phyloP scores from a whole-genome alignment of 2,113 vertebrate genomes.

The Galeopterus variegatus region DNA sequence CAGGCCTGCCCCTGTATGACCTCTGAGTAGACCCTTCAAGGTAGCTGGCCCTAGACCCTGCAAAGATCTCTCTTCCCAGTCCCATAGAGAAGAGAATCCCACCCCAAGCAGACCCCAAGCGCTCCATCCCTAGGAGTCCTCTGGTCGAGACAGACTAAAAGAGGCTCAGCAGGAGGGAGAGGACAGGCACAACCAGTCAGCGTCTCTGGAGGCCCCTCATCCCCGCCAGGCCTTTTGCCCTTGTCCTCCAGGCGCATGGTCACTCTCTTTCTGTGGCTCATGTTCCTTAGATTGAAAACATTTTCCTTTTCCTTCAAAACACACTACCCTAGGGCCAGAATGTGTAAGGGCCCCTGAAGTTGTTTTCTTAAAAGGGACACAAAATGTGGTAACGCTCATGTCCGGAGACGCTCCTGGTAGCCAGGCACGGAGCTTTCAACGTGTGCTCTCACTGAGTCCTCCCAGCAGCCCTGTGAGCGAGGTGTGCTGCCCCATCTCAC shows the following conservation, averaged over 20 bases:
- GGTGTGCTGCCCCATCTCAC: fast-evolving
- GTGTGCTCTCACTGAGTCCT: not conserved
- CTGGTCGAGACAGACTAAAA: not conserved
- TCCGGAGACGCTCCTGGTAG: not conserved
- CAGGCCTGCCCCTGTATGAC: not conserved
- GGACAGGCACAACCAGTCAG: not conserved
- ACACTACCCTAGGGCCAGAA: not conserved
- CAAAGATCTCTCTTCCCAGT: not conserved
- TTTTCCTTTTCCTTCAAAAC: not conserved
- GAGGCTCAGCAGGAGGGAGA: not conserved
- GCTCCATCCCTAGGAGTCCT: not conserved
- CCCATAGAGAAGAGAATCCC: not conserved
- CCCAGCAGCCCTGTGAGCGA: not conserved
- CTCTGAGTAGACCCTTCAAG: not conserved
- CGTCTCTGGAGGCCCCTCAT: not conserved
- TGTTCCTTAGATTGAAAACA: not conserved
- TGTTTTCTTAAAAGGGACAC: not conserved
- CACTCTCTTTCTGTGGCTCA: not conserved
- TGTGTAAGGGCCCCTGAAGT: not conserved
- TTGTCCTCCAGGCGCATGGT: too few species aligned
- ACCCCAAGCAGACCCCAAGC: not conserved
- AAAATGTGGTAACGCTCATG: not conserved
- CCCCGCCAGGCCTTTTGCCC: not conserved
- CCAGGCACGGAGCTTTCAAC: not conserved
- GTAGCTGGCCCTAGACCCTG: not conserved